Evolutionary conservation across 2,113 vertebrate species (phyloP).

Genomic region (Illadopsis cleaveri): DNA sequence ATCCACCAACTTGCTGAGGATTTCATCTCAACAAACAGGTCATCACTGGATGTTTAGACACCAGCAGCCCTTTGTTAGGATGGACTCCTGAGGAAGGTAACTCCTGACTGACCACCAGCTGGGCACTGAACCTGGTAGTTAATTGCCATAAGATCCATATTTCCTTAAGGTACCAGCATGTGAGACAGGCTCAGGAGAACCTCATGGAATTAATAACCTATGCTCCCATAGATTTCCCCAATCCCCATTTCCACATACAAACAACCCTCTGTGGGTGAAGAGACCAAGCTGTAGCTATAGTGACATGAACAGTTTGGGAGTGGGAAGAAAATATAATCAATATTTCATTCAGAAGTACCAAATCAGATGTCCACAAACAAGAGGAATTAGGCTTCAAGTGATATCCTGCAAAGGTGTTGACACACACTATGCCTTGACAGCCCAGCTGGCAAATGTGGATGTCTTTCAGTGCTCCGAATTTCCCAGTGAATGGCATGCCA

Average conservation of each 20-base stretch:
- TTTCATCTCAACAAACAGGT: neutral
- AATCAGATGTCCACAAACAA: constrained; percentile 42
- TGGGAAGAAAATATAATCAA: neutral
- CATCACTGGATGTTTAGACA: neutral
- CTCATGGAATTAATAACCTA: neutral
- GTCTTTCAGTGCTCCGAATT: constrained; percentile 61
- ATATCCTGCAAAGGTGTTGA: constrained; percentile 57
- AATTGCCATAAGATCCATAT: neutral
- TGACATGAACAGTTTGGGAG: neutral
- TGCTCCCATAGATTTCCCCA: too few relatives aligned
- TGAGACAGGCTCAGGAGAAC: neutral
- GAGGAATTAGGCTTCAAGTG: constrained; percentile 37
- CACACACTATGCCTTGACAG: constrained; percentile 50
- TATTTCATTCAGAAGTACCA: constrained; percentile 19
- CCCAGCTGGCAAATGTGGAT: constrained; percentile 63
- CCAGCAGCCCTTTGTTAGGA: neutral
- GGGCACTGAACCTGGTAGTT: neutral
- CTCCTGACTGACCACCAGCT: neutral
- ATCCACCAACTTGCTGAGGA: neutral
- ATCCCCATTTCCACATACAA: neutral
- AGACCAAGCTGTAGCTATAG: neutral
- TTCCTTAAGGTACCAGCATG: neutral
- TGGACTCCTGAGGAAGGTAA: fast-evolving
- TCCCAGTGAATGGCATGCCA: constrained; percentile 62
- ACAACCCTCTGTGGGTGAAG: neutral